These are phyloP conservation scores for Mesocentrotus franciscanus DNA, from an alignment of 53 echinoderm and acorn worm genomes.

Conservation along the genomic window DNA sequence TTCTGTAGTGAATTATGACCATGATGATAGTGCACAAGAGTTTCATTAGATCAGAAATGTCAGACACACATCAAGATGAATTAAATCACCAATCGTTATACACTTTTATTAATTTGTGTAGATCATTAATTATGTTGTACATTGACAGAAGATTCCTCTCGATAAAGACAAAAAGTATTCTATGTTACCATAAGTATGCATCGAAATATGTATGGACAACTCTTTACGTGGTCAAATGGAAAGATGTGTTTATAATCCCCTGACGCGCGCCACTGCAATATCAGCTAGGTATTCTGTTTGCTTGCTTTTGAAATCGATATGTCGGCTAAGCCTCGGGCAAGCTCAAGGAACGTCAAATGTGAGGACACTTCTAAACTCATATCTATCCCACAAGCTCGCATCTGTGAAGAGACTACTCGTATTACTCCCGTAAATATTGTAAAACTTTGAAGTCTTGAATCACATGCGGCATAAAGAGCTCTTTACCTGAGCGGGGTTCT, in stretches of 20 bases:
- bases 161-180: no score
- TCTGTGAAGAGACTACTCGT: conserved; percentile 52
- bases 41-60: no score
- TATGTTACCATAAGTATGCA: neutral
- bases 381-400: conserved; percentile 50
- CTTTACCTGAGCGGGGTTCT: conserved; percentile 22
- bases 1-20: no score
- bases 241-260: neutral
- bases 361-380: conserved; percentile 51
- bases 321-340: conserved; percentile 47
- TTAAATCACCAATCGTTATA: no score
- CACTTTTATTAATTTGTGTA: no score
- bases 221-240: neutral
- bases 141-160: no score
- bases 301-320: conserved; percentile 45
- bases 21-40: no score
- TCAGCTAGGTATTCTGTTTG: conserved; percentile 45
- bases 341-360: conserved; percentile 47
- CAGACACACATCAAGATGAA: no score
- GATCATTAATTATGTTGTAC: no score
- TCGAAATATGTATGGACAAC: neutral
- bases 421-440: conserved; percentile 49
- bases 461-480: conserved; percentile 23
- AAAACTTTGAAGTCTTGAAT: conserved; percentile 32
- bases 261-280: conserved; percentile 9